phyloP scores from a whole-genome alignment of 2,113 vertebrate species.

The Leiothrix lutea region DNA sequence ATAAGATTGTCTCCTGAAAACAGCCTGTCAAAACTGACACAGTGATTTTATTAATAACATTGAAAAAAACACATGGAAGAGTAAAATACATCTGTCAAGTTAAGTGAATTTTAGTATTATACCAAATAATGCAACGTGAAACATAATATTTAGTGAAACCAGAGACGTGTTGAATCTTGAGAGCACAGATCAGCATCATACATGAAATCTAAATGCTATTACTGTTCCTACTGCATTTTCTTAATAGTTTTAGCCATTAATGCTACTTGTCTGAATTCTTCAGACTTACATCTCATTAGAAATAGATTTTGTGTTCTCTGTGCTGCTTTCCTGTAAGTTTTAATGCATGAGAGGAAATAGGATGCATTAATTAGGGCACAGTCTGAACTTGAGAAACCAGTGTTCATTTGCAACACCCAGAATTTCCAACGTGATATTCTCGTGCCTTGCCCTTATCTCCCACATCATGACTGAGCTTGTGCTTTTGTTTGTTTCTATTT shows the following conservation, averaged over 20 bases:
- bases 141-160: not conserved
- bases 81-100: conserved; percentile 14
- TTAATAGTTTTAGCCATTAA: not conserved
- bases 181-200: not conserved
- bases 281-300: not conserved
- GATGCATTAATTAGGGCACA: not conserved
- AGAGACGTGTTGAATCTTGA: not conserved
- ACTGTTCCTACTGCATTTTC: not conserved
- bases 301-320: not conserved
- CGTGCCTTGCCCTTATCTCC: not conserved
- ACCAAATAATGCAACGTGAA: conserved; percentile 1
- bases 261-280: not conserved
- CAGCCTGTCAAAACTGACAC: not conserved
- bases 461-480: not conserved
- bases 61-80: not conserved
- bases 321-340: not conserved
- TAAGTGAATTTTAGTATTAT: not conserved
- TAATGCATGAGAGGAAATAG: not conserved
- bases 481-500: not conserved
- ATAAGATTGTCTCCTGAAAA: not conserved
- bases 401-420: not conserved
- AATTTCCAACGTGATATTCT: conserved; percentile 31
- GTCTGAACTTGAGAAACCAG: not conserved
- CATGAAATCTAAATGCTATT: not conserved
- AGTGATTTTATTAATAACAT: not conserved